These are phyloP conservation scores for Theretra japonica DNA, from an alignment of 2,888 invertebrate species.

Conservation along the genomic window DNA sequence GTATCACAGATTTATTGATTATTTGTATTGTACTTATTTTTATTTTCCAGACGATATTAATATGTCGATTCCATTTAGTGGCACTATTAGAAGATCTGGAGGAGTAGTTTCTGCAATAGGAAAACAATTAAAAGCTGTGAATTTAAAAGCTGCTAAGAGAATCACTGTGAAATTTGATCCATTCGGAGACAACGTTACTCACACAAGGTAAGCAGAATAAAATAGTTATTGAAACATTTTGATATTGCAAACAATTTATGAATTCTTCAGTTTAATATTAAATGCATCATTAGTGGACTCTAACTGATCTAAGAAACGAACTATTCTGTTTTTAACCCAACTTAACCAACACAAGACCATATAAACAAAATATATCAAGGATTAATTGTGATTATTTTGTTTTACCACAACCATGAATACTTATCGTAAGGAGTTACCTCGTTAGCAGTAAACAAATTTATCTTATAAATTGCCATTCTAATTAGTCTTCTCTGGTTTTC, in stretches of 20 bases:
- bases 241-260: neutral
- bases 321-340: too few relatives aligned
- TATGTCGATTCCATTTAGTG: conserved; percentile 91
- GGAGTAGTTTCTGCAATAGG: conserved; percentile 89
- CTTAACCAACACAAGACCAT: too few relatives aligned
- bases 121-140: conserved; percentile 88
- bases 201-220: conserved; percentile 79
- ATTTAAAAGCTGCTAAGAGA: conserved; percentile 91
- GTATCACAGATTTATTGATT: conserved; percentile 21
- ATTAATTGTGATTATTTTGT: too few relatives aligned
- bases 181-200: conserved; percentile 88
- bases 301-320: too few relatives aligned
- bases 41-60: conserved; percentile 52
- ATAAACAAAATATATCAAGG: too few relatives aligned
- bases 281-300: too few relatives aligned
- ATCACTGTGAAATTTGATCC: conserved; percentile 94
- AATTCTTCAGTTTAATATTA: neutral
- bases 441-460: too few relatives aligned
- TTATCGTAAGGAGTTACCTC: too few relatives aligned
- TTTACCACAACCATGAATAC: too few relatives aligned
- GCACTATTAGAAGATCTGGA: conserved; percentile 86
- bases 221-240: neutral
- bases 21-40: conserved; percentile 47
- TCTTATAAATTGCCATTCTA: too few relatives aligned
- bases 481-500: too few relatives aligned